Base-by-base conservation (phyloP, 2,113 vertebrate genomes). In the Clarias magur region DNA sequence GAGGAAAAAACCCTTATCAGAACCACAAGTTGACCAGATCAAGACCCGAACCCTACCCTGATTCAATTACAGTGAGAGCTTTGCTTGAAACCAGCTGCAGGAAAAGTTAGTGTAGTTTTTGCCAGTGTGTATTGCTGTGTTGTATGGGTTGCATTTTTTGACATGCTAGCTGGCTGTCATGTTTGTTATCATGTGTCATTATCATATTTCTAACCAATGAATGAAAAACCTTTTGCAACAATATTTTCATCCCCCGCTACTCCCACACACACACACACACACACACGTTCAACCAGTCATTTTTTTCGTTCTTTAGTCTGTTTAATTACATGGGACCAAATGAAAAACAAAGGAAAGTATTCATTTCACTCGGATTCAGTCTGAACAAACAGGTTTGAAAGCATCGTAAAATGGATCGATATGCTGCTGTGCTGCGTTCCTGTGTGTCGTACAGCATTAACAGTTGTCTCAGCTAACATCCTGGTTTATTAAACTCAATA, bases 381-480 rank as follows among this genome's bases (percentile, higher is more conserved):
- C 73, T n/a, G 73, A 76, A n/a, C 73, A 1, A 54, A 76, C 73
- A 53, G 42, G 23, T n/a, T n/a, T 75, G 23, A 76, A 76, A 76
- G 42, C 4, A 11, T 75, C 38, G 19, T 75, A 48, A 78, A 78
- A 78, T 16, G 3, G 54, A 59, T 30, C 2, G 54, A 59, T 34
- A 80, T 17, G 76, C 54, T 57, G 76, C 76, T 57, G 4, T 57
- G 9, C 76, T 80, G 76, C 76, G n/a, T 80, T 80, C 76, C 54
- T 57, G 76, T 80, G 54, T 56, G 16, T 17, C 12, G 25, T n/a
- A 8, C 27, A 19, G 56, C 76, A 30, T 59, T 34, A 30, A 11
- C 7, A 57, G 27, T 7, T 27, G n/a, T 19, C 54, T 27, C 1
- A 19, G 53, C 5, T 19, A 34, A 10, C 27, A 3, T 80, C 54